Evolutionary conservation across 2,797 vertebrate genomes (phyloP).

Genomic region (Scleropages formosus): DNA sequence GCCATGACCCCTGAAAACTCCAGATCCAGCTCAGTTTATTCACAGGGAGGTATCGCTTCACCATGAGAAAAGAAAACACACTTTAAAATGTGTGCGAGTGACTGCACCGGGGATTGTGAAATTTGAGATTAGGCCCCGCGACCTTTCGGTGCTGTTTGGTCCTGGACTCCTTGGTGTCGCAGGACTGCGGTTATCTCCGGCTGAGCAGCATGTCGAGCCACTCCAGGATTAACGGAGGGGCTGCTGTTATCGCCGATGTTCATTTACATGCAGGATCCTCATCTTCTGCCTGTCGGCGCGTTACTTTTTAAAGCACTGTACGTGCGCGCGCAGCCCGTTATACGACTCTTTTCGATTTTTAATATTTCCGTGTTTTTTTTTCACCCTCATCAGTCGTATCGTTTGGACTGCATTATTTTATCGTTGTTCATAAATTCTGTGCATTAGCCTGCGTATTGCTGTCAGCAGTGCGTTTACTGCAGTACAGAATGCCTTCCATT

Average conservation of each 20-base stretch:
- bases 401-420: constrained; percentile 13
- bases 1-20: constrained; percentile 18
- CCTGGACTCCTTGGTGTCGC: background rate
- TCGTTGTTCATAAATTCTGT: constrained; percentile 23
- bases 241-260: background rate
- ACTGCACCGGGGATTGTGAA: constrained; percentile 25
- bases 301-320: constrained; percentile 3
- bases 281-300: background rate
- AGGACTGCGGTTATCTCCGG: background rate
- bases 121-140: constrained; percentile 5
- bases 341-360: constrained; percentile 1
- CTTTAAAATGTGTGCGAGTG: constrained; percentile 21
- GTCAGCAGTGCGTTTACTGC: constrained; percentile 10
- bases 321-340: background rate
- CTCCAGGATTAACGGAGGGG: background rate
- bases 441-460: constrained; percentile 10
- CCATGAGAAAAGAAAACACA: background rate
- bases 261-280: background rate
- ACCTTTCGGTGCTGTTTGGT: constrained; percentile 16
- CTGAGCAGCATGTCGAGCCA: background rate
- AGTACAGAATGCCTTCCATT: background rate
- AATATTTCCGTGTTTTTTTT: background rate
- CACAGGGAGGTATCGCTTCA: background rate
- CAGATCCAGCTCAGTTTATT: background rate
- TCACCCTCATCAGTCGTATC: background rate